Evolutionary conservation across 2,888 invertebrate species (phyloP).

Genomic region (Chelonus formosanus): DNA sequence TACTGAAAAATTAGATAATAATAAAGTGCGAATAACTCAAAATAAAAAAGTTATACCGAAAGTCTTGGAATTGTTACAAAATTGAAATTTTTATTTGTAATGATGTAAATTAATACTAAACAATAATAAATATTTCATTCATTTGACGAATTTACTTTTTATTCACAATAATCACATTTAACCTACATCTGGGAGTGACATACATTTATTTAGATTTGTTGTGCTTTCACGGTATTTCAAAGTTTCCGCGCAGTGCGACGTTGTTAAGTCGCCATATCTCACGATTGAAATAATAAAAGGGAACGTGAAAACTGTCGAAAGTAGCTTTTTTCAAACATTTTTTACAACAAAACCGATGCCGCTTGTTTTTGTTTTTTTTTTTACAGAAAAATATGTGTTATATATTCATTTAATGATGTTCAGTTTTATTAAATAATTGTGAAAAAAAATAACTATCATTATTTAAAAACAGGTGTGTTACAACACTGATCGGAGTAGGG

Average conservation of each 20-base stretch:
- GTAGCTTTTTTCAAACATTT: neutral
- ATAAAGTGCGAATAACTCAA: slow-evolving; percentile 24
- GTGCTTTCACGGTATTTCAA: neutral
- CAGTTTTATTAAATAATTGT: slow-evolving; percentile 20
- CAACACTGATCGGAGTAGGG: slow-evolving; percentile 1
- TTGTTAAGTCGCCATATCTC: slow-evolving; percentile 2
- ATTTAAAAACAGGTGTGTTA: neutral
- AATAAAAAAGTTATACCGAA: slow-evolving; percentile 17
- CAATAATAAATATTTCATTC: too few species aligned
- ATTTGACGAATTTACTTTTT: neutral
- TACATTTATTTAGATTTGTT: slow-evolving; percentile 3
- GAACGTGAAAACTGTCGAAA: neutral
- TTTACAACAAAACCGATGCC: neutral
- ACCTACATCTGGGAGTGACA: neutral
- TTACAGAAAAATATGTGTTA: slow-evolving; percentile 5
- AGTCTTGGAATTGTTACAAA: slow-evolving; percentile 17
- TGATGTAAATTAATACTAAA: too few species aligned
- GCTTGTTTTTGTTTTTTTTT: slow-evolving; percentile 3
- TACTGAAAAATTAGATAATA: slow-evolving; percentile 23
- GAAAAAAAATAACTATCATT: slow-evolving; percentile 4
- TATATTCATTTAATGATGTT: slow-evolving; percentile 21
- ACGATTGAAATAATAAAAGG: neutral
- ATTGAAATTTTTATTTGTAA: neutral
- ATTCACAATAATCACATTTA: neutral
- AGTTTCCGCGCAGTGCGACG: slow-evolving; percentile 3